Conservation (phyloP, 2,113 vertebrate species). For the Cebus imitator region DNA sequence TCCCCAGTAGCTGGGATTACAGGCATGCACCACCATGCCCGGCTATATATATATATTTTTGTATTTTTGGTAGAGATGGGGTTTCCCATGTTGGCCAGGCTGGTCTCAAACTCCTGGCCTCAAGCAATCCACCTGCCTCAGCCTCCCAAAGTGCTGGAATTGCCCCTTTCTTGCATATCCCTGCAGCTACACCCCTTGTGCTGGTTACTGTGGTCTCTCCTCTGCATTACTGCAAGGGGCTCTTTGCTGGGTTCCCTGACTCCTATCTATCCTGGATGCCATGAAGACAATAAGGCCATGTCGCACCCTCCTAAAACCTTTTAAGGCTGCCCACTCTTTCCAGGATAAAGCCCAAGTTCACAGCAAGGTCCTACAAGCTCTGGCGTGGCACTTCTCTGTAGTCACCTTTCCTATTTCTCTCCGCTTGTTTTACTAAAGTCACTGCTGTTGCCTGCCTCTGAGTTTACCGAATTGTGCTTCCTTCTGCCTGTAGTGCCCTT, state of each 20-base stretch:
- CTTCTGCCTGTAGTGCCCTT: neutral
- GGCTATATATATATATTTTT: too few species aligned
- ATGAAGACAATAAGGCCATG: neutral
- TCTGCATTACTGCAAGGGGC: neutral
- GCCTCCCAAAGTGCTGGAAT: too few species aligned
- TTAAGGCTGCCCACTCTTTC: neutral
- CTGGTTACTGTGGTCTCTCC: neutral
- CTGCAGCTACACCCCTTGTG: too few species aligned
- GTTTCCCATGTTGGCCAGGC: too few species aligned
- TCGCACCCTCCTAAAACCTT: neutral
- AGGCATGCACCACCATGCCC: fast-evolving
- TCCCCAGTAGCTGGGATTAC: too few species aligned
- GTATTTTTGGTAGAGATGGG: too few species aligned
- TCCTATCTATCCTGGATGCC: neutral
- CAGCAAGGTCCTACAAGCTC: neutral
- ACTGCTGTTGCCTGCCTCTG: neutral
- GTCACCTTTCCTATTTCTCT: neutral
- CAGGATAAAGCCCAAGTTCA: neutral
- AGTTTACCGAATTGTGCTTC: fast-evolving
- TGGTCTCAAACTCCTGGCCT: too few species aligned
- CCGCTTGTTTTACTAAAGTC: neutral
- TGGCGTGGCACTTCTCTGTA: neutral
- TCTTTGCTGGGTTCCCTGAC: neutral
- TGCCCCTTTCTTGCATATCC: too few species aligned
- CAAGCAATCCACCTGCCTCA: too few species aligned